These are phyloP conservation scores for Macrobrachium rosenbergii DNA, from an alignment of 1,140 invertebrate genomes.

Conservation along the genomic window DNA sequence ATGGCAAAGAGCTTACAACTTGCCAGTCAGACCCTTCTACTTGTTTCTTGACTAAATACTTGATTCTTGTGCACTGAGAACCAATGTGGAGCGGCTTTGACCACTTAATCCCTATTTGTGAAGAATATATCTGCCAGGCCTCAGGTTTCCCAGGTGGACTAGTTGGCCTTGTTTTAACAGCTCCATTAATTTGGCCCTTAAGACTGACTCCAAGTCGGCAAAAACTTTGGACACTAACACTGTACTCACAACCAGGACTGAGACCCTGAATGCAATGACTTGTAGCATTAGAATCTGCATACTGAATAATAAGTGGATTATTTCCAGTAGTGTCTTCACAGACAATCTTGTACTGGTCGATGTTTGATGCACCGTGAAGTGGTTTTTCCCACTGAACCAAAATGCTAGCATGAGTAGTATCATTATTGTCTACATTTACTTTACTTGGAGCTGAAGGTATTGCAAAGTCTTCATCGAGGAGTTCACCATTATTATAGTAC, in stretches of 20 bases:
- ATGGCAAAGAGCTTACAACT: background rate
- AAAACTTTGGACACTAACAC: background rate
- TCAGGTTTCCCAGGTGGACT: conserved; percentile 6
- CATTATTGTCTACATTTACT: background rate
- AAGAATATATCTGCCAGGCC: background rate
- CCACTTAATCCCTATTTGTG: background rate
- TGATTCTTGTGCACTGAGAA: background rate
- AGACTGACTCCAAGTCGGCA: background rate
- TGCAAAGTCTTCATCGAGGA: background rate
- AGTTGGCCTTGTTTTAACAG: conserved; percentile 3
- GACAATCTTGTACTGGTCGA: background rate
- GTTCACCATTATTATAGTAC: conserved; percentile 2
- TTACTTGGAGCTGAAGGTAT: background rate
- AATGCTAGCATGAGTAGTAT: background rate
- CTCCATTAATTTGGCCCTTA: background rate
- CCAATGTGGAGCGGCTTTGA: background rate
- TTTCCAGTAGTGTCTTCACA: background rate
- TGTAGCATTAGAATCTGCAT: no score
- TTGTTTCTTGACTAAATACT: conserved; percentile 4
- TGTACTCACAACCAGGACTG: background rate
- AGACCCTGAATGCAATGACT: no score
- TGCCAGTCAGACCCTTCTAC: background rate
- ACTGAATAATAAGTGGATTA: no score
- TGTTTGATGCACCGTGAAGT: background rate
- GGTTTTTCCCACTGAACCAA: background rate